Evolutionary conservation across 2,797 vertebrate species (phyloP).

Genomic region (Crypturellus tataupa): DNA sequence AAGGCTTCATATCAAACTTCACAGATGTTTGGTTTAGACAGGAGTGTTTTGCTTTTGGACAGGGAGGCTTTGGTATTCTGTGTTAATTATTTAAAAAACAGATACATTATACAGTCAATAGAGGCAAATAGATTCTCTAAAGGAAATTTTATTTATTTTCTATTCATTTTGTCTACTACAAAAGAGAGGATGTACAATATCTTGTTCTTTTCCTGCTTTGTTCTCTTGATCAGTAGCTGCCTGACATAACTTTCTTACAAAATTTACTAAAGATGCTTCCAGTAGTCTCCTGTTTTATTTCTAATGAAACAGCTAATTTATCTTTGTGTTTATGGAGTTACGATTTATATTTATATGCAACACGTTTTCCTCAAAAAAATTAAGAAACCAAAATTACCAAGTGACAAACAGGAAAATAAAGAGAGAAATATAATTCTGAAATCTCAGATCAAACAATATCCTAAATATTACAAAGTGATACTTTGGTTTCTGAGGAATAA

Average conservation of each 20-base stretch:
- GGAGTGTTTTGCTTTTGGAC: slow-evolving; percentile 22
- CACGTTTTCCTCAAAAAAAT: not conserved
- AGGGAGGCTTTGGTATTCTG: not conserved
- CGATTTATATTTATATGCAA: not conserved
- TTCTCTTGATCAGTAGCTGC: not conserved
- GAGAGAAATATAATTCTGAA: not conserved
- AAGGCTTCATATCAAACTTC: slow-evolving; percentile 21
- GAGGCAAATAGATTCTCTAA: slow-evolving; percentile 1
- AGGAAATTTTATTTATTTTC: not conserved
- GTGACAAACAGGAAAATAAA: not conserved
- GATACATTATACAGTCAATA: not conserved
- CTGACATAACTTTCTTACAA: not conserved
- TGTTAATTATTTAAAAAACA: slow-evolving; percentile 43
- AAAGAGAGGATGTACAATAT: not conserved
- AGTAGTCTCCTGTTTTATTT: not conserved
- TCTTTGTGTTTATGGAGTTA: not conserved
- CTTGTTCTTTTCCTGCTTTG: not conserved
- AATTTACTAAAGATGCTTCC: not conserved
- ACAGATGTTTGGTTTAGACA: not conserved
- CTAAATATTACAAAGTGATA: not conserved
- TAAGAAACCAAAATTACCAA: not conserved
- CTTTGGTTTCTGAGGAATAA: slow-evolving; percentile 45
- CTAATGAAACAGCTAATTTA: not conserved
- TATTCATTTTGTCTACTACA: not conserved
- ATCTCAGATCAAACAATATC: slow-evolving; percentile 41